A percentile compares a stretch with the other conserved stretches of the same genome.
Evolutionary conservation across 2,888 invertebrate species (phyloP).

Genomic region (Alloscopus bannaensis): DNA sequence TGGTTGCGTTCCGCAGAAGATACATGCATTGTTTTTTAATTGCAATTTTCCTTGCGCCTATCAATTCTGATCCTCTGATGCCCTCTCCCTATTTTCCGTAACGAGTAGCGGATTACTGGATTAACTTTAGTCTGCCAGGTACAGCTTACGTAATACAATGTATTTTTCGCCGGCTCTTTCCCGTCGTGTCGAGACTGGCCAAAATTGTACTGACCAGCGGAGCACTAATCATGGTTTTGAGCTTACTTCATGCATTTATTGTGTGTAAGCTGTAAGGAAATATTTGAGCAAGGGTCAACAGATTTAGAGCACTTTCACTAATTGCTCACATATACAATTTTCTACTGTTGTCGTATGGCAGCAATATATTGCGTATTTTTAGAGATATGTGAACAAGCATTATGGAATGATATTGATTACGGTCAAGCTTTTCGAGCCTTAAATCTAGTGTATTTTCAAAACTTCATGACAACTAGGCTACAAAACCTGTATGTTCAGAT

Average conservation of each 20-base stretch:
- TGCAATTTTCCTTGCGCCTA: too few relatives aligned
- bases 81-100: too few relatives aligned
- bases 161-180: background rate
- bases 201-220: background rate
- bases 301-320: conserved; percentile 10
- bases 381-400: background rate
- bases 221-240: background rate
- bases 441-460: too few relatives aligned
- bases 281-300: conserved; percentile 37
- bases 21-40: too few relatives aligned
- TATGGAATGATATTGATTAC: too few relatives aligned
- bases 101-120: too few relatives aligned
- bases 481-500: too few relatives aligned
- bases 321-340: background rate
- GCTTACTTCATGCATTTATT: conserved; percentile 13
- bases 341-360: background rate
- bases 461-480: too few relatives aligned
- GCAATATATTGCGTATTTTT: background rate
- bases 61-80: too few relatives aligned
- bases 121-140: background rate
- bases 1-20: too few relatives aligned
- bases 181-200: background rate
- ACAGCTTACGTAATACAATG: background rate
- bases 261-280: conserved; percentile 30
- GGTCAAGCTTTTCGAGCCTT: too few relatives aligned